Conservation (phyloP, 2,797 vertebrate genomes). For the Halcyon chelicuti region DNA sequence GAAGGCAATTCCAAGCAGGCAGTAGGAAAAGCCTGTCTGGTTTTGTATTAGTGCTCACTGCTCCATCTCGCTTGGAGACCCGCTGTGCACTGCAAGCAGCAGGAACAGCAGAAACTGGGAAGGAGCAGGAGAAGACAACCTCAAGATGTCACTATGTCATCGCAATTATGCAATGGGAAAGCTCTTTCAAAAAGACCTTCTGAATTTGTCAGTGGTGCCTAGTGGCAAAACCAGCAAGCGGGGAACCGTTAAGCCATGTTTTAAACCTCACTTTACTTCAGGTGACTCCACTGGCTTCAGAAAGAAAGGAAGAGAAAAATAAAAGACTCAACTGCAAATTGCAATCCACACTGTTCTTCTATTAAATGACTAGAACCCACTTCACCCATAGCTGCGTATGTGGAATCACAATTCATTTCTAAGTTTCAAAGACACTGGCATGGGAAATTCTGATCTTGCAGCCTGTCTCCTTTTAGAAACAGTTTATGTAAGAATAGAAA, state of each 20-base stretch:
- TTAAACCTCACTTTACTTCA: neutral
- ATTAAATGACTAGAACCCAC: neutral
- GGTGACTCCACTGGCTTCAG: neutral
- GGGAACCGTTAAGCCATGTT: neutral
- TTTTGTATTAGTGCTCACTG: neutral
- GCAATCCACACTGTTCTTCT: neutral
- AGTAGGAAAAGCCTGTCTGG: neutral
- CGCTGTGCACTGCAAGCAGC: neutral
- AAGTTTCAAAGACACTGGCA: neutral
- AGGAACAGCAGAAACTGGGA: neutral
- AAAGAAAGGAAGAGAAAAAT: neutral
- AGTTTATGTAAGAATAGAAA: neutral
- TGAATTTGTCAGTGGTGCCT: rapidly evolving
- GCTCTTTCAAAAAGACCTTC: neutral
- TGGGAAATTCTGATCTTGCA: neutral
- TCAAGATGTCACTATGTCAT: conserved; percentile 1
- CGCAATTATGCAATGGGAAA: neutral
- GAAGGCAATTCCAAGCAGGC: neutral
- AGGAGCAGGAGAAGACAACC: neutral
- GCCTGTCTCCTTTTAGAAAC: neutral
- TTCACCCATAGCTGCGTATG: neutral
- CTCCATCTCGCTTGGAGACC: neutral
- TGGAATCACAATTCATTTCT: neutral
- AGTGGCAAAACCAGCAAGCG: neutral
- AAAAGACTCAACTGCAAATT: rapidly evolving